A percentile compares a stretch with the other conserved stretches of the same genome.
These are phyloP conservation scores for Kradibia gibbosae DNA, from an alignment of 1,140 invertebrate species.

Conservation along the genomic window DNA sequence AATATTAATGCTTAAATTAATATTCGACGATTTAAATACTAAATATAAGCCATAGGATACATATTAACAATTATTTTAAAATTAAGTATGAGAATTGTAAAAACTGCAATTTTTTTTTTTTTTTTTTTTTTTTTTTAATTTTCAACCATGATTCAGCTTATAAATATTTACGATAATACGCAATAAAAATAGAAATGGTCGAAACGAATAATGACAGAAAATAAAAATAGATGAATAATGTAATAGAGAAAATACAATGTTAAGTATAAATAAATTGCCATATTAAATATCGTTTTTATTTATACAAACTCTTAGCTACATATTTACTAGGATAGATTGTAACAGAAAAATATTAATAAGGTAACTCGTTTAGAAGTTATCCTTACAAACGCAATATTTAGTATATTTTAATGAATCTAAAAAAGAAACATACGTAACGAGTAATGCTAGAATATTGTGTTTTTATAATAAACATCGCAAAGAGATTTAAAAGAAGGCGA, in stretches of 20 bases:
- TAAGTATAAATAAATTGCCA: neutral
- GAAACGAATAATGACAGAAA: neutral
- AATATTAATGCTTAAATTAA: no score
- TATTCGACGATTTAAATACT: no score
- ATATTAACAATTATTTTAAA: no score
- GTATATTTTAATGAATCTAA: slow-evolving; percentile 48
- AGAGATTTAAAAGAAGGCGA: slow-evolving; percentile 1
- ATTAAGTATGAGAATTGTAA: neutral
- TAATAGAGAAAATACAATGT: neutral
- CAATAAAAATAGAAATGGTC: neutral
- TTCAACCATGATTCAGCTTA: no score
- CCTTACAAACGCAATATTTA: slow-evolving; percentile 47
- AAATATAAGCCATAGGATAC: no score
- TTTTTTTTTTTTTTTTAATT: neutral
- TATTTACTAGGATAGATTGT: neutral
- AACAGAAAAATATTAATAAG: slow-evolving; percentile 24
- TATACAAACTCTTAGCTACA: slow-evolving; percentile 4
- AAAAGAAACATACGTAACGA: slow-evolving; percentile 2
- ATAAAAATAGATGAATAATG: neutral
- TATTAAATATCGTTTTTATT: neutral
- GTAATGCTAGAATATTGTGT: slow-evolving; percentile 26
- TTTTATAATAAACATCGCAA: neutral
- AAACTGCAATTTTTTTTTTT: neutral
- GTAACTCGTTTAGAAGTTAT: slow-evolving; percentile 35
- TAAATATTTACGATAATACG: neutral